A percentile compares a stretch with the other conserved stretches of the same genome.
Evolutionary conservation across 2,113 vertebrate species (phyloP).

Genomic region (Ictalurus furcatus): DNA sequence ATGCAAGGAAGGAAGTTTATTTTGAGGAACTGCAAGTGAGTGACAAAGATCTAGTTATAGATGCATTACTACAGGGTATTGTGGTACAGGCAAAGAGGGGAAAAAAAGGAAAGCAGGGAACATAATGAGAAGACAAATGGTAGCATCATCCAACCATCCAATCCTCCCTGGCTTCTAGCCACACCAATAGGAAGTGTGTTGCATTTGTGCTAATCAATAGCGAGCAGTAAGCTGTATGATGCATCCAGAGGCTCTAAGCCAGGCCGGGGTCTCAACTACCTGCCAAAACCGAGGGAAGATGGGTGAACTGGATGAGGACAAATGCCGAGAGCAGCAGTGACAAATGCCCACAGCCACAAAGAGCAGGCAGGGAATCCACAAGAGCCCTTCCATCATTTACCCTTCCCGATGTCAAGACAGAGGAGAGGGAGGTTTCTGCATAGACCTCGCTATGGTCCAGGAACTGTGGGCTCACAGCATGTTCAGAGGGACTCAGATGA

Average conservation of each 20-base stretch:
- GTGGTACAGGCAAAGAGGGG: conserved; percentile 15
- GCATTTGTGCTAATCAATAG: conserved; percentile 68
- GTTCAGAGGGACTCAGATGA: background rate
- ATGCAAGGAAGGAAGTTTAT: background rate
- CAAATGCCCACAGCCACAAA: conserved; percentile 49
- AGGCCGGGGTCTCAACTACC: conserved; percentile 54
- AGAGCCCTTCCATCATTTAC: background rate
- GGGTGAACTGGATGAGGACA: conserved; percentile 19
- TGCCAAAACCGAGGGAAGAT: conserved; percentile 62
- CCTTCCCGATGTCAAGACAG: conserved; percentile 17
- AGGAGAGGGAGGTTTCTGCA: background rate
- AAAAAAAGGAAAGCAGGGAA: conserved; percentile 7
- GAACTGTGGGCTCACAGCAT: background rate
- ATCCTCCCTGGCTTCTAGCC: conserved; percentile 27
- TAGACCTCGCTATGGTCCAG: background rate
- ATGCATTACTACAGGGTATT: conserved; percentile 28
- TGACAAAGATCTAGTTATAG: conserved; percentile 22
- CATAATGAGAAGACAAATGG: conserved; percentile 44
- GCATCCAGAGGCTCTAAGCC: conserved; percentile 59
- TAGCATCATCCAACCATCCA: conserved; percentile 60
- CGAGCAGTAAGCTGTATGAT: conserved; percentile 63
- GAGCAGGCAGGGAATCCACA: conserved; percentile 23
- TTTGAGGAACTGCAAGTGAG: conserved; percentile 35
- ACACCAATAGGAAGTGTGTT: conserved; percentile 51
- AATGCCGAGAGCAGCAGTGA: conserved; percentile 51